Conservation (phyloP, 2,888 invertebrate species). For the Euspilapteryx auroguttella region DNA sequence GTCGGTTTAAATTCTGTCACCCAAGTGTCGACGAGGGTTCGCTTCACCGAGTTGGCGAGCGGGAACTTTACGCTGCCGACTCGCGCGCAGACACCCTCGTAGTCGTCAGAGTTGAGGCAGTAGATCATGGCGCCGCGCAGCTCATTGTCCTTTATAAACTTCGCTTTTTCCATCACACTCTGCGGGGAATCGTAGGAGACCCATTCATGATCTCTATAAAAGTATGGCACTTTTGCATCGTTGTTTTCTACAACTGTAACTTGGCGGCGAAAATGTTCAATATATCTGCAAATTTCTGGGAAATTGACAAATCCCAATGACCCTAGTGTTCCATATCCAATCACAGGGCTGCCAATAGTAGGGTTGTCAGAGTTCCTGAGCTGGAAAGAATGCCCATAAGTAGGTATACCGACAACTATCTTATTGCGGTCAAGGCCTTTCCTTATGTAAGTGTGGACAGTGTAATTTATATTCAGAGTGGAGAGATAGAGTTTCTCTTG, state of each 20-base stretch:
- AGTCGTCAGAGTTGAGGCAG: slow-evolving; percentile 81
- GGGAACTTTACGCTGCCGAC: slow-evolving; percentile 14
- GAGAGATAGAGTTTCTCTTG: slow-evolving; percentile 66
- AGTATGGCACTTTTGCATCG: slow-evolving; percentile 76
- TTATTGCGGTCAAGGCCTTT: slow-evolving; percentile 78
- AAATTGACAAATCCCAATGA: slow-evolving; percentile 72
- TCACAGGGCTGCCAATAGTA: slow-evolving; percentile 70
- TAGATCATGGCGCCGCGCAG: slow-evolving; percentile 85
- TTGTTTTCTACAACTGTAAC: slow-evolving; percentile 62
- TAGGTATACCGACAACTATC: slow-evolving; percentile 83
- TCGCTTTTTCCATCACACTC: slow-evolving; percentile 72
- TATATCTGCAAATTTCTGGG: slow-evolving; percentile 69
- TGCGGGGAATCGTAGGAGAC: slow-evolving; percentile 76
- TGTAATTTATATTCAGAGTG: slow-evolving; percentile 80
- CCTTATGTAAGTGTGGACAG: slow-evolving; percentile 73
- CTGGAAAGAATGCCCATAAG: slow-evolving; percentile 80
- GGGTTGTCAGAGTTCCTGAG: slow-evolving; percentile 70
- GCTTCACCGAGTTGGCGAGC: slow-evolving; percentile 19
- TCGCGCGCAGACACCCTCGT: slow-evolving; percentile 55
- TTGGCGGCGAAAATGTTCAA: slow-evolving; percentile 45
- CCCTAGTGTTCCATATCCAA: slow-evolving; percentile 70
- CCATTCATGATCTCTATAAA: slow-evolving; percentile 74
- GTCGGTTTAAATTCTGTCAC: too few relatives aligned
- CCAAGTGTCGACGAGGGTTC: too few relatives aligned
- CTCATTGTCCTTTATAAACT: slow-evolving; percentile 62